Evolutionary conservation across 1,140 invertebrate genomes (phyloP), one percentile per base, ranked within the genome.

Genomic region (Palaemon carinicauda): DNA sequence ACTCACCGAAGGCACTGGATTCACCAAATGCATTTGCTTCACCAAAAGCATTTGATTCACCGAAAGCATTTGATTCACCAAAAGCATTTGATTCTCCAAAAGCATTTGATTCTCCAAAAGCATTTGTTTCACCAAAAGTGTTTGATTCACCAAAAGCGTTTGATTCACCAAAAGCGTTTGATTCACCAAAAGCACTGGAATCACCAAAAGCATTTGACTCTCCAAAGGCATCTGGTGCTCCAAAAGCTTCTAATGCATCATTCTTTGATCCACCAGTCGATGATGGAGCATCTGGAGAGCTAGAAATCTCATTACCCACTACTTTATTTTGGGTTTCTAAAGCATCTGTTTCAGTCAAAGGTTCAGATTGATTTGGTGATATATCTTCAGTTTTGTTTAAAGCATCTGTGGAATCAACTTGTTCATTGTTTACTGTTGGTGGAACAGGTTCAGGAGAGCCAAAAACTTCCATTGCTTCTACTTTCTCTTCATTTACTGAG

Each of bases 101-200:
- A 41, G n/a, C n/a, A n/a, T n/a, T n/a, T 52, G 75, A 87, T 91
- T 91, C 15, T 88, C 80, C 71, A 71, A 88, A 75, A 15, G 78
- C 82, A 74, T 80, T 56, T 31, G 75, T 87, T 91, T 91, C 15
- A 89, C 80, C 71, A 71, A 88, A 75, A 15, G 78, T 79, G 56
- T 80, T 56, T 31, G 75, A 87, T 91, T 91, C 15, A 89, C 80
- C 71, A 54, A 88, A 75, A 15, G 79, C 82, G 60, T 85, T 56
- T 52, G 75, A 87, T 91, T 91, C 15, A 89, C 80, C 71, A 71
- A 88, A 75, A 15, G 78, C 82, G 56, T 80, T 56, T 31, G 75
- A 87, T 91, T 91, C 15, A 89, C 80, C 71, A 71, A 88, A 75
- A 15, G 78, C 82, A 74, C 80, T 56, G 29, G 75, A 87, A 91